Conservation (phyloP, 2,888 invertebrate genomes). For the Idaea biselata region DNA sequence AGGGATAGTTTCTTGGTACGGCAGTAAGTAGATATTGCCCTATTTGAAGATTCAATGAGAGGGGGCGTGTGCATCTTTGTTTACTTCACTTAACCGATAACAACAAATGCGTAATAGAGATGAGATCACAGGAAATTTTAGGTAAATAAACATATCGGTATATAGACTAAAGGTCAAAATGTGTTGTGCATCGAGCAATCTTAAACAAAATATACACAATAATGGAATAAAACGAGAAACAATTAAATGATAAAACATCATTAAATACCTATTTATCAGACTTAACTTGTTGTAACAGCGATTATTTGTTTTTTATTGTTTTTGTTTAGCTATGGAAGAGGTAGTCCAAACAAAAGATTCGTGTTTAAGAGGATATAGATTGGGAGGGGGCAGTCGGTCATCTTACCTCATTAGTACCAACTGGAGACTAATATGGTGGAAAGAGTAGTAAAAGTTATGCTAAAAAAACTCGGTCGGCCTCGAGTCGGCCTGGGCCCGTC, state of each 20-base stretch:
- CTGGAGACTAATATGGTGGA: too few species aligned
- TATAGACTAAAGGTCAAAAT: slow-evolving; percentile 41
- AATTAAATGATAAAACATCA: slow-evolving; percentile 35
- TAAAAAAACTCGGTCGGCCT: too few species aligned
- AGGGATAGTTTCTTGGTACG: too few species aligned
- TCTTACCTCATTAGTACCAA: too few species aligned
- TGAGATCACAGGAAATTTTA: slow-evolving; percentile 72
- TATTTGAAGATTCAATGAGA: slow-evolving; percentile 34
- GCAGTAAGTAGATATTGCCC: neutral
- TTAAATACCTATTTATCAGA: neutral
- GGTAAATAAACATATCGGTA: slow-evolving; percentile 63
- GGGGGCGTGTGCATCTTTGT: slow-evolving; percentile 39
- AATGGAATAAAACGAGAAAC: slow-evolving; percentile 69
- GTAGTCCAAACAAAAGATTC: too few species aligned
- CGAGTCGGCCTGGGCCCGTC: too few species aligned
- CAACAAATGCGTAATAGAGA: slow-evolving; percentile 39
- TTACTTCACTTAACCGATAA: slow-evolving; percentile 27
- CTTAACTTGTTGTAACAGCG: neutral
- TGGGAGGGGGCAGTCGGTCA: too few species aligned
- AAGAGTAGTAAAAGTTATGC: too few species aligned
- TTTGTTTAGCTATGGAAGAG: too few species aligned
- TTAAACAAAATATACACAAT: slow-evolving; percentile 48
- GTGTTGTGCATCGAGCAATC: slow-evolving; percentile 37
- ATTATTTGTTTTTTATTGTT: neutral
- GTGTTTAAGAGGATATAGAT: too few species aligned